Percentiles rank a stretch among this genome's conserved stretches.
These are phyloP conservation scores for Spodoptera littoralis DNA, from an alignment of 2,888 invertebrate genomes.

Conservation along the genomic window DNA sequence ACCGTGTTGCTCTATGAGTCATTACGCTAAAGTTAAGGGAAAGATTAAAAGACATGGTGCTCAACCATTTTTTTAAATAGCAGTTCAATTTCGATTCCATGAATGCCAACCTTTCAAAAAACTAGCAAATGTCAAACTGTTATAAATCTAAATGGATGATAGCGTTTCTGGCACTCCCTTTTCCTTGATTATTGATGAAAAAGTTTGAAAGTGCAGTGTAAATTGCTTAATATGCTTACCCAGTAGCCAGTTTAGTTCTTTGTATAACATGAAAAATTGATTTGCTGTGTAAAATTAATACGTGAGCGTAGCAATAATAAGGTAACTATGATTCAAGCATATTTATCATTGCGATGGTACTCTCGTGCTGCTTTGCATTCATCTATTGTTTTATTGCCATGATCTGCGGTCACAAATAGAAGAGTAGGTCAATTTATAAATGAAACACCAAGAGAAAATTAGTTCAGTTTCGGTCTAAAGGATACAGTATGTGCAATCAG, in stretches of 20 bases:
- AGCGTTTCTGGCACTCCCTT: conserved; percentile 70
- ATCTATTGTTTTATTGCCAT: conserved; percentile 4
- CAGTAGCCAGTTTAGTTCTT: conserved; percentile 22
- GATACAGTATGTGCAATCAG: conserved; percentile 33
- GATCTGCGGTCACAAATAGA: background rate
- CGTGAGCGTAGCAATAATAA: conserved; percentile 42
- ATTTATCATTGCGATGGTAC: conserved; percentile 40
- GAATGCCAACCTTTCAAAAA: conserved; percentile 36
- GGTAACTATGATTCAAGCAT: conserved; percentile 54
- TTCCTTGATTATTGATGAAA: conserved; percentile 57
- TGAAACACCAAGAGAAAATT: conserved; percentile 8
- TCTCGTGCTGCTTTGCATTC: conserved; percentile 27
- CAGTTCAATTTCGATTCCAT: conserved; percentile 3
- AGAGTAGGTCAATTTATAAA: background rate
- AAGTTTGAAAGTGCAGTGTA: conserved; percentile 30
- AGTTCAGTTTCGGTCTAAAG: conserved; percentile 6
- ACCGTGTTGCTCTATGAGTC: no score
- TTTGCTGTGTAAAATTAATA: conserved; percentile 27
- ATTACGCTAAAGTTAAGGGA: no score
- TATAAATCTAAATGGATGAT: conserved; percentile 56
- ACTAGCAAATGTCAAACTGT: conserved; percentile 51
- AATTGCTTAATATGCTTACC: conserved; percentile 49
- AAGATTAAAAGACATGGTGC: no score
- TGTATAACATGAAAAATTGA: conserved; percentile 43
- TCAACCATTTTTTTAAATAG: background rate